Base-by-base conservation (phyloP, 2,888 invertebrate species). In the Nebria salina region DNA sequence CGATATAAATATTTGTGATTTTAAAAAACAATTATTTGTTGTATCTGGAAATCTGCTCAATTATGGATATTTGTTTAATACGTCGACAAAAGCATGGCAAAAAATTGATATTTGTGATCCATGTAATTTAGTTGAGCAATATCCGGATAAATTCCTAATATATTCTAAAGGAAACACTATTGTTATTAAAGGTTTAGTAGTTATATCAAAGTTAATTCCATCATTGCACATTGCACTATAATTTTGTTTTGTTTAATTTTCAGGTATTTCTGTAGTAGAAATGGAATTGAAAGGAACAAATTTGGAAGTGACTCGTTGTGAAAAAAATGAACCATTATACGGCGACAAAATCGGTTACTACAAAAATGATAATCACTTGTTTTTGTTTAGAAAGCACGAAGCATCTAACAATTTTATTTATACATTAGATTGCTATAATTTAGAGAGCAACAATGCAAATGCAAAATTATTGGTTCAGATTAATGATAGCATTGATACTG, bases 1-100 rank as follows among this genome's bases (percentile, higher is more conserved):
- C 68, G 86, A 87, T 72, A 75, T 86, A 8, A 86, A 86, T 83
- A 87, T 87, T 82, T 88, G 88, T 82, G 83, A 83, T 82, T 87
- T 84, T 83, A 82, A 86, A 72, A 83, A 85, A 15, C 81, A 86
- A 82, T 83, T 87, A 7, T 86, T 87, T 74, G 64, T 87, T n/a
- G 78, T 88, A 41, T 72, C 81, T 15, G 70, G 75, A 15, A 85
- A 85, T 75, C 72, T 86, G 7, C 84, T 83, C 25, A 85, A 83
- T 81, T 85, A 85, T 77, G 87, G 85, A 3, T 87, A 86, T 82
- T 77, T 86, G 64, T 87, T 86, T 82, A 78, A 84, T 65, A 81
- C 83, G n/a, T 41, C 64, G n/a, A 83, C 65, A 25, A 81, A 72
- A 11, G 70, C 25, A 7, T 87, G 86, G 85, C 65, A 64, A 26